Percentiles rank a stretch among this genome's conserved stretches.
Evolutionary conservation across 2,888 invertebrate genomes (phyloP).

Genomic region (Pachymerium ferrugineum): DNA sequence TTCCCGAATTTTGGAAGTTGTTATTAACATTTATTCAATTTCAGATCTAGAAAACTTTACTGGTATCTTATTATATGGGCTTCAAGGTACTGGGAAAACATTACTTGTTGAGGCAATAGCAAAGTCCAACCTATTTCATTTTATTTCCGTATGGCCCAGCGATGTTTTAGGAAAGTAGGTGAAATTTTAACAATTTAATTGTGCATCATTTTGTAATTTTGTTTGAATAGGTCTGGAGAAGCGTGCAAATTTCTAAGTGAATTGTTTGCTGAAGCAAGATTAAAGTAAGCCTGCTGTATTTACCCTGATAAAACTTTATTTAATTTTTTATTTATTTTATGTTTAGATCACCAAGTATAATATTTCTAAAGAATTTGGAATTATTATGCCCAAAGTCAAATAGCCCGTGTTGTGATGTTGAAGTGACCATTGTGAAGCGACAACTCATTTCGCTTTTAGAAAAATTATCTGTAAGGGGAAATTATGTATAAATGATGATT

Average conservation of each 20-base stretch:
- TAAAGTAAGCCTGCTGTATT: neutral
- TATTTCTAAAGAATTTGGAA: slow-evolving; percentile 81
- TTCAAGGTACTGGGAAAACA: neutral
- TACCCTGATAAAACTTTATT: neutral
- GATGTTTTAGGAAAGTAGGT: neutral
- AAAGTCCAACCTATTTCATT: no score
- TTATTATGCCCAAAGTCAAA: slow-evolving; percentile 65
- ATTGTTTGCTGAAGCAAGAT: neutral
- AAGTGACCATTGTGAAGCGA: slow-evolving; percentile 42
- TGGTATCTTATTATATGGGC: neutral
- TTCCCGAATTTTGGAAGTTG: no score
- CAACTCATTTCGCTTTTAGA: neutral
- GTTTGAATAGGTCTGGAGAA: neutral
- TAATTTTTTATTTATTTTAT: slow-evolving; percentile 1
- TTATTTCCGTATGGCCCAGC: neutral
- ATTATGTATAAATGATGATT: neutral
- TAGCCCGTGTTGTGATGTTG: slow-evolving; percentile 64
- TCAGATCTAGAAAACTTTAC: neutral
- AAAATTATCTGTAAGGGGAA: neutral
- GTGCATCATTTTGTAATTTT: neutral
- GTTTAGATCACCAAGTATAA: slow-evolving; percentile 63
- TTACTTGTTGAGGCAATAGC: neutral
- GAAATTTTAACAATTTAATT: neutral
- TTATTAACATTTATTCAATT: neutral
- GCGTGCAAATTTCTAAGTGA: neutral